A percentile compares a stretch with the other conserved stretches of the same genome.
These are phyloP conservation scores for Leptothorax acervorum DNA, from an alignment of 2,888 invertebrate species.

Conservation along the genomic window DNA sequence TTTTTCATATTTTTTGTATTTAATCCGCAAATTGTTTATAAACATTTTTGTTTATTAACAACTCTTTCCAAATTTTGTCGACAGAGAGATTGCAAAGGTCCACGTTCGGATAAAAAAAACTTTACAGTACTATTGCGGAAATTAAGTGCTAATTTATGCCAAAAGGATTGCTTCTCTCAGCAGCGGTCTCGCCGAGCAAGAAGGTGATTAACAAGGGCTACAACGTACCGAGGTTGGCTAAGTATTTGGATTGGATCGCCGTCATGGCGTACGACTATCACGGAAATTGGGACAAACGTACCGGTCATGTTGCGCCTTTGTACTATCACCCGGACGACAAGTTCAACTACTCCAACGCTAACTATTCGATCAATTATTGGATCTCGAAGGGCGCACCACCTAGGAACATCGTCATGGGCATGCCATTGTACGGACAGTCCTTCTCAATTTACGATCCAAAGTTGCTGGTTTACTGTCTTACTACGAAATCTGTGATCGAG, in stretches of 20 bases:
- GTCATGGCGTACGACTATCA: slow-evolving; percentile 97
- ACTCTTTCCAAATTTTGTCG: not conserved
- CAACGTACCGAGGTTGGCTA: slow-evolving; percentile 91
- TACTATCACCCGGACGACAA: slow-evolving; percentile 94
- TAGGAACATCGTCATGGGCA: slow-evolving; percentile 94
- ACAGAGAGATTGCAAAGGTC: slow-evolving; percentile 94
- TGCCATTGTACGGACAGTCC: slow-evolving; percentile 95
- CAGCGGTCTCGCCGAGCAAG: slow-evolving; percentile 96
- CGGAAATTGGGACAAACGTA: slow-evolving; percentile 96
- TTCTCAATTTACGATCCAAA: slow-evolving; percentile 88
- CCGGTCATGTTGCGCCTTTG: slow-evolving; percentile 95
- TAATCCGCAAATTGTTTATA: not conserved
- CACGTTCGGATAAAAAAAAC: slow-evolving; percentile 92
- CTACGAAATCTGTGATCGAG: slow-evolving; percentile 95
- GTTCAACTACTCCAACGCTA: slow-evolving; percentile 93
- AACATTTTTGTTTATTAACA: not conserved
- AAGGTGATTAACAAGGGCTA: slow-evolving; percentile 94
- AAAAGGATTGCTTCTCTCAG: slow-evolving; percentile 90
- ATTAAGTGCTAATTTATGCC: slow-evolving; percentile 89
- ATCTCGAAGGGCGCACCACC: slow-evolving; percentile 93
- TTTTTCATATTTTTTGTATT: not conserved
- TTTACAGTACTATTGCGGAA: slow-evolving; percentile 92
- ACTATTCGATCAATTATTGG: slow-evolving; percentile 96
- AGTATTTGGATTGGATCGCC: slow-evolving; percentile 95
- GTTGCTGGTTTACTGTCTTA: slow-evolving; percentile 95